phyloP scores from a whole-genome alignment of 2,888 invertebrate species.

The Stenoptilia bipunctidactyla region DNA sequence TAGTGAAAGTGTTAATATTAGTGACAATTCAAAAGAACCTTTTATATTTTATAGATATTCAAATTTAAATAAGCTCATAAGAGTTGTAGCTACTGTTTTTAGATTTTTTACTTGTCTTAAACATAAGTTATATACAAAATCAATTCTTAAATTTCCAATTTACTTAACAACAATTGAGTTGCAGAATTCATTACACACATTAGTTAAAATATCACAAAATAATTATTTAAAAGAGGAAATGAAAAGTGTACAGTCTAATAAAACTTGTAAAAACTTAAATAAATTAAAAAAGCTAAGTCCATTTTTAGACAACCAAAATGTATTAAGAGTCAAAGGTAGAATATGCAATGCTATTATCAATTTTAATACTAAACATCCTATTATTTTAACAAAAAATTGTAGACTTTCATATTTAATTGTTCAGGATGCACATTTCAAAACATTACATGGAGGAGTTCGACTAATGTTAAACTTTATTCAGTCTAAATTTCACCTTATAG shows the following conservation, averaged over 20 bases:
- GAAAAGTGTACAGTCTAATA: too few relatives aligned
- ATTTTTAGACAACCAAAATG: slow-evolving; percentile 5
- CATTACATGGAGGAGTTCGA: slow-evolving; percentile 13
- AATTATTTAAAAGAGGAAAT: not conserved
- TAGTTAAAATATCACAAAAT: not conserved
- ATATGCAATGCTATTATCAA: slow-evolving; percentile 8
- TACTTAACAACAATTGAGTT: not conserved
- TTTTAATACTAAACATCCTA: slow-evolving; percentile 9
- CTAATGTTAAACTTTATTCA: slow-evolving; percentile 11
- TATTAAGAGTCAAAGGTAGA: slow-evolving; percentile 13
- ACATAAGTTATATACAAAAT: too few relatives aligned
- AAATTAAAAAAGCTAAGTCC: slow-evolving; percentile 1
- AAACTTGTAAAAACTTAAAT: too few relatives aligned
- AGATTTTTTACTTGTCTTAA: too few relatives aligned
- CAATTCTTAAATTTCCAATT: too few relatives aligned
- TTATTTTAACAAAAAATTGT: slow-evolving; percentile 10
- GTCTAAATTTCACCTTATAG: slow-evolving; percentile 9
- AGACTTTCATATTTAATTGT: slow-evolving; percentile 11
- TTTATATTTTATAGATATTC: not conserved
- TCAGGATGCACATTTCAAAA: slow-evolving; percentile 13
- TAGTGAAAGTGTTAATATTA: too few relatives aligned
- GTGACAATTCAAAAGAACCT: not conserved
- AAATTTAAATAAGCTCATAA: not conserved
- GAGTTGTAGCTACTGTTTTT: too few relatives aligned
- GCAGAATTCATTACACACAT: not conserved